Conservation (phyloP, 2,888 invertebrate species). For the Tenthredo notha region DNA sequence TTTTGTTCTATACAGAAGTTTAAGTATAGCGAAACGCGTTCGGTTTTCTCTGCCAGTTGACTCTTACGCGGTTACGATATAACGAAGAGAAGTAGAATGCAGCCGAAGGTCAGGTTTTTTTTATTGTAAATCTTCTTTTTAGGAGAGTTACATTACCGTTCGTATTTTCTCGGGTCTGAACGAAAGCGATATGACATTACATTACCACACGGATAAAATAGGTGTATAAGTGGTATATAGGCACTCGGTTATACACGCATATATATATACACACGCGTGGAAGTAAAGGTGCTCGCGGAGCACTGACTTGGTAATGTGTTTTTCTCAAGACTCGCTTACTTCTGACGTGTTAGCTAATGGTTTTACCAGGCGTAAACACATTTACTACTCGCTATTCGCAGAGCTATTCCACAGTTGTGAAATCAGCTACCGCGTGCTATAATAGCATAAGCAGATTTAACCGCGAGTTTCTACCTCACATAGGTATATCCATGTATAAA, state of each 20-base stretch:
- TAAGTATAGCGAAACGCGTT: not conserved
- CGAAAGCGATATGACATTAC: conserved; percentile 1
- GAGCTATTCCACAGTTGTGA: conserved; percentile 28
- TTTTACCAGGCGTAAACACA: conserved; percentile 37
- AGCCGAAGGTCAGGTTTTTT: not conserved
- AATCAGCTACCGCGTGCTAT: conserved; percentile 16
- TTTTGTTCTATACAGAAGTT: not conserved
- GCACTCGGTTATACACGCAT: not conserved
- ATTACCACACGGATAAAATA: not conserved
- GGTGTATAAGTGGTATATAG: not conserved
- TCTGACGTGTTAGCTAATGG: conserved; percentile 44
- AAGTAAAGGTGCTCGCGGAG: not conserved
- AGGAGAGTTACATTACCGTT: not conserved
- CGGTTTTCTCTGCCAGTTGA: not conserved
- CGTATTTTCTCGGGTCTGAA: not conserved
- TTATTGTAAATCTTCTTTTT: not conserved
- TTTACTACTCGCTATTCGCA: not conserved
- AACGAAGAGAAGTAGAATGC: not conserved
- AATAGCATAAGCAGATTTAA: conserved; percentile 1
- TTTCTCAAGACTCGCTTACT: conserved; percentile 9
- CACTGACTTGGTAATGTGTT: conserved; percentile 46
- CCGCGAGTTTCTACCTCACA: not conserved
- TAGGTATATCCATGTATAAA: not conserved
- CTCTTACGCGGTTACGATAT: not conserved
- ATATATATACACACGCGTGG: not conserved